Evolutionary conservation across 2,113 vertebrate genomes (phyloP).

Genomic region (Cisticola juncidis): DNA sequence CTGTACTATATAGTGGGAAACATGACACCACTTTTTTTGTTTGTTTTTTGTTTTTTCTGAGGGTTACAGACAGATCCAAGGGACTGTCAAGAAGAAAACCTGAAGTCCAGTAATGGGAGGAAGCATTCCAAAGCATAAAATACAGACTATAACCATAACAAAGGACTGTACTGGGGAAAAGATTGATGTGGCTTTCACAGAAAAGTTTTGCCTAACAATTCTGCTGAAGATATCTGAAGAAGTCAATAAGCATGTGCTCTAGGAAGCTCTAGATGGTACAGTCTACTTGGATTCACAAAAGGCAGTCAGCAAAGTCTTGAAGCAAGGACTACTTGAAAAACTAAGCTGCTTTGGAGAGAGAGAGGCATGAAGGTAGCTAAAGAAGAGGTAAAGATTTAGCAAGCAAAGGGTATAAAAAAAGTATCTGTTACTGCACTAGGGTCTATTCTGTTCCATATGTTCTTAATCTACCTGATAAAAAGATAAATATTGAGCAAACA

Average conservation of each 20-base stretch:
- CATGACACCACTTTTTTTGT: background rate
- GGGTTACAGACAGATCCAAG: background rate
- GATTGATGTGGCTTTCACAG: background rate
- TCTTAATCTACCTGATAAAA: background rate
- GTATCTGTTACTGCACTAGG: background rate
- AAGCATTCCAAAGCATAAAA: background rate
- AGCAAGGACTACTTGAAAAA: background rate
- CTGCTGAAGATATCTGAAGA: background rate
- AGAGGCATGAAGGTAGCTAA: background rate
- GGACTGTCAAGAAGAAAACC: background rate
- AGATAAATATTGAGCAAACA: background rate
- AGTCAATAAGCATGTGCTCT: background rate
- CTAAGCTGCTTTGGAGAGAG: background rate
- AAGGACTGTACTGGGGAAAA: background rate
- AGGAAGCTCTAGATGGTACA: background rate
- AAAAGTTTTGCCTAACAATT: background rate
- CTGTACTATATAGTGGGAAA: background rate
- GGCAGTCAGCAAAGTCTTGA: background rate
- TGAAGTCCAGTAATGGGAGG: background rate
- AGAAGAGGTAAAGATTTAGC: background rate
- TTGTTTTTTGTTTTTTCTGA: background rate
- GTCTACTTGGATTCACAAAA: background rate
- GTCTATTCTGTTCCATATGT: background rate
- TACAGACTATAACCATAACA: background rate
- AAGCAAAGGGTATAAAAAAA: background rate